Evolutionary conservation across 2,888 invertebrate species (phyloP).

Genomic region (Dioctria linearis): DNA sequence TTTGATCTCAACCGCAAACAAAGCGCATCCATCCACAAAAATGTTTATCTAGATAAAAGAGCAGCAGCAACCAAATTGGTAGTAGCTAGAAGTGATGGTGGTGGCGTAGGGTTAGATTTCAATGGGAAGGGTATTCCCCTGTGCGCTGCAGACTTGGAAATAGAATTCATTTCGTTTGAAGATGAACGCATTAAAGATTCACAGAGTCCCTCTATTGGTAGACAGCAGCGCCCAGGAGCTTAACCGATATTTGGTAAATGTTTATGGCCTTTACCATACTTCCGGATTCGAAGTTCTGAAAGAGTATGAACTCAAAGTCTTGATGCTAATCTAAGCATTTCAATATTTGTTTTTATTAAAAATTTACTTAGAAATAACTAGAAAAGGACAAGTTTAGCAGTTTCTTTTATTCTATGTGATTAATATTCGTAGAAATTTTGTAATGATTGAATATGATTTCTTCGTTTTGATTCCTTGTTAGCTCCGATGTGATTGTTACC

Average conservation of each 20-base stretch:
- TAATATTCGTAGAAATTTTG: no score
- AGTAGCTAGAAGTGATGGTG: neutral
- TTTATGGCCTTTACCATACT: neutral
- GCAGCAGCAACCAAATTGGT: slow-evolving; percentile 49
- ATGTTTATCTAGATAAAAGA: slow-evolving; percentile 56
- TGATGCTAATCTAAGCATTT: no score
- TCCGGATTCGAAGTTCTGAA: neutral
- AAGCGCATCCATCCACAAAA: slow-evolving; percentile 55
- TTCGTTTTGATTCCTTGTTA: no score
- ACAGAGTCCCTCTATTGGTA: neutral
- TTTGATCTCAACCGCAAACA: slow-evolving; percentile 58
- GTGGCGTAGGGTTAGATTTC: neutral
- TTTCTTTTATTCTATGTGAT: no score
- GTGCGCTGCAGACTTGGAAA: slow-evolving; percentile 12
- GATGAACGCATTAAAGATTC: slow-evolving; percentile 11
- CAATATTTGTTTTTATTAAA: no score
- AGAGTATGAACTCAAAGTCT: neutral
- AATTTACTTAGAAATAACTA: no score
- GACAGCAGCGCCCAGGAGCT: neutral
- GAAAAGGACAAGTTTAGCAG: no score
- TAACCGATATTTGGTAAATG: neutral
- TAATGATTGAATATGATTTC: no score
- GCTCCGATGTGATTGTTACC: no score
- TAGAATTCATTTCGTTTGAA: slow-evolving; percentile 31
- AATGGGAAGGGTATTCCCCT: neutral